Base-by-base conservation (phyloP, 2,888 invertebrate species). In the Helleia helle region DNA sequence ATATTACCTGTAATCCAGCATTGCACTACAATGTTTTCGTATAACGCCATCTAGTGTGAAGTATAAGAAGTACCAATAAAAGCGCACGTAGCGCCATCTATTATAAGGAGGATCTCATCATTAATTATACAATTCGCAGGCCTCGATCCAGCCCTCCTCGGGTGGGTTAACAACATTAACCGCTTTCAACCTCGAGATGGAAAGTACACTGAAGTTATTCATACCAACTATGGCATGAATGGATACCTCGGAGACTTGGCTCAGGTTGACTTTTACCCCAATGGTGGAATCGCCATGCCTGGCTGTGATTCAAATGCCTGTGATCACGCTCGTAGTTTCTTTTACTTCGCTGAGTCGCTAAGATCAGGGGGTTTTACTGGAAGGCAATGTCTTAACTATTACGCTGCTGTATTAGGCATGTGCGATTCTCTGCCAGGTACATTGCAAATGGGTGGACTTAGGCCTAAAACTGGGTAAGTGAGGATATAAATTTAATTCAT, bases 211-310 rank as follows among this genome's bases (percentile, higher is more conserved):
- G 75, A 76, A 61, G 76, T 71, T 0, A 66, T 76, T 13, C 74
- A 75, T 39, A 75, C 75, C 0, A 76, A 74, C 48, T 65, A 62
- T 15, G 73, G 70, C 2, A 44, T 72, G 22, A 62, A 62, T 24
- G 76, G 76, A 0, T 74, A 65, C 34, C 43, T 71, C 1, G 63
- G 51, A 3, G 63, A n/a, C n/a, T n/a, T n/a, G n/a, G n/a, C n/a
- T n/a, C n/a, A n/a, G n/a, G n/a, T n/a, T n/a, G n/a, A n/a, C 44
- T 74, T 76, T 42, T 77, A 76, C 31, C 73, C 71, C 2, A 76
- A 76, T 25, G 70, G 71, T 1, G 77, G 71, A 0, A n/a, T n/a
- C n/a, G n/a, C n/a, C n/a, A n/a, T n/a, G n/a, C n/a, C n/a, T 2
- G 75, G 75, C 1, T 77, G 76, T 34, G 48, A 59, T 30, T 59